Evolutionary conservation across 2,888 invertebrate species (phyloP), one percentile per base, ranked within the genome.

Genomic region (Leistus spinibarbis): DNA sequence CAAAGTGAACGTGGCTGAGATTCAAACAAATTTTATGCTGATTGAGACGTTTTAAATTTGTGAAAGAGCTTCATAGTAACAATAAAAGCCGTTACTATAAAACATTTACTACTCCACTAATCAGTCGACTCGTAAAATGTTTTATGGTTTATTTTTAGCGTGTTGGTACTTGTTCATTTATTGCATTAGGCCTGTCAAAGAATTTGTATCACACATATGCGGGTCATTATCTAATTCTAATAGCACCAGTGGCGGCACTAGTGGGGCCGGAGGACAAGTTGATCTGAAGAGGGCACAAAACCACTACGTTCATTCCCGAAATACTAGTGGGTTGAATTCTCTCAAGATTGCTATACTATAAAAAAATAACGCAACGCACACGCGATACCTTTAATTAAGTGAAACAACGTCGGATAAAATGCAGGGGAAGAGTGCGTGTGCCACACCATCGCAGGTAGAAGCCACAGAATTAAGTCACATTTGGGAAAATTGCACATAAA

Each of bases 311-410:
- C 3, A 24, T 4, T 3, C 24, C 24, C 24, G 7, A 40, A 40
- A 40, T 40, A 40, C 40, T 40, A 10, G 40, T 40, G 40, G 40
- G 40, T 13, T 10, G 40, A 40, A 40, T 40, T 40, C 40, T 13
- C 40, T 7, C 13, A 40, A 40, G 40, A 40, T 40, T 40, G 40
- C 2, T 10, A 9, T 7, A 13, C 40, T 5, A 57, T 20, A 13
- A 20, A 19, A 20, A 57, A 57, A 57, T 2, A 40, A 40, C 7
- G 7, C 0, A 4, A 40, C 10, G 7, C 40, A 54, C 71, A 71
- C 71, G 71, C 71, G 71, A 71, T 71, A 24, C 54, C 64, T 27
- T 69, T 71, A 63, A 71, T 71, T 63, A 71, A 71, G 54, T 71
- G 71, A 71, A 64, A 64, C 71, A 71, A 64, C 57, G 60, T 69